Conservation (phyloP, 1,140 invertebrate species). For the Saccostrea echinata region DNA sequence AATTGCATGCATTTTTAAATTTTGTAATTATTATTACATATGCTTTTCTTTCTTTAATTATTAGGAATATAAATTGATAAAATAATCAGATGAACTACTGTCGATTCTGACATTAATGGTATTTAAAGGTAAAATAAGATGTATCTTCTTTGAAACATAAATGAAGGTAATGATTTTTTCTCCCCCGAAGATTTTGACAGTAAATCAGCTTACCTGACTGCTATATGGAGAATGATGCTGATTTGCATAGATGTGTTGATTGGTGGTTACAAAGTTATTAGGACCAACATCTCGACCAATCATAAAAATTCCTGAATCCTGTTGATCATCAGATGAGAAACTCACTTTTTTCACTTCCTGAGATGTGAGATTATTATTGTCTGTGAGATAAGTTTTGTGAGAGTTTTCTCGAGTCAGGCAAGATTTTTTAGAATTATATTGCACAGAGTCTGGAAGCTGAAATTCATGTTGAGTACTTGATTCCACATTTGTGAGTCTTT, state of each 20-base stretch:
- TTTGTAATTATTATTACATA: no score
- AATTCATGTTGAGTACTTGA: slow-evolving; percentile 48
- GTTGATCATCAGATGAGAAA: slow-evolving; percentile 58
- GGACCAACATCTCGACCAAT: slow-evolving; percentile 46
- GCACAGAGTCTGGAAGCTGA: slow-evolving; percentile 54
- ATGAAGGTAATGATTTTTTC: no score
- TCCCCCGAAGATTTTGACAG: neutral
- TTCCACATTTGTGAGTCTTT: slow-evolving; percentile 32
- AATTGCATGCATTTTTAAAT: no score
- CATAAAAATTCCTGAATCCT: slow-evolving; percentile 62
- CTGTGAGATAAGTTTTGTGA: slow-evolving; percentile 42
- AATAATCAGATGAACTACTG: no score
- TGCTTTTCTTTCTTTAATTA: no score
- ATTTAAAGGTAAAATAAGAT: no score
- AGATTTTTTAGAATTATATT: slow-evolving; percentile 56
- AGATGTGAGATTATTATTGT: slow-evolving; percentile 48
- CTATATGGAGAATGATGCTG: slow-evolving; percentile 18
- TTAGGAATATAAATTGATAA: no score
- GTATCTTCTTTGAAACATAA: no score
- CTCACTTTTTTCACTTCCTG: slow-evolving; percentile 54
- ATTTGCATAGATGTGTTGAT: slow-evolving; percentile 32
- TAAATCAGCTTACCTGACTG: slow-evolving; percentile 31
- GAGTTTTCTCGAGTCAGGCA: slow-evolving; percentile 50
- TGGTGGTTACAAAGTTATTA: slow-evolving; percentile 42
- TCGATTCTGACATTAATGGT: no score